phyloP scores from a whole-genome alignment of 2,888 invertebrate genomes.

The Lasioglossum morio region DNA sequence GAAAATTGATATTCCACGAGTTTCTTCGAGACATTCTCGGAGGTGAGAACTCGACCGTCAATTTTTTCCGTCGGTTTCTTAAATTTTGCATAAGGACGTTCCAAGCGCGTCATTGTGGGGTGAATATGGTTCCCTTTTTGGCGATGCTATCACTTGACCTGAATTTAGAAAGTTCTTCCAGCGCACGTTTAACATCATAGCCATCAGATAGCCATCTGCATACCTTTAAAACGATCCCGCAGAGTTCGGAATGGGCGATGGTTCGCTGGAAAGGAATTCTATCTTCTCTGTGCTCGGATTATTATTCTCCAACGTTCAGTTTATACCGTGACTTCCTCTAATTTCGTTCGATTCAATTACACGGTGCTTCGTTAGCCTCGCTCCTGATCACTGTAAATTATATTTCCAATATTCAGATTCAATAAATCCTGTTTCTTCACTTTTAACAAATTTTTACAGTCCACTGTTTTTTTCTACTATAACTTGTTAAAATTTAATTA shows the following conservation, averaged over 20 bases:
- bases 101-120: not conserved
- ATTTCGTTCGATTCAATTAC: not conserved
- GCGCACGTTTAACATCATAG: slow-evolving; percentile 7
- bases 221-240: slow-evolving; percentile 6
- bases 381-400: not conserved
- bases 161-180: slow-evolving; percentile 16
- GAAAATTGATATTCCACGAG: not conserved
- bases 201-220: not conserved
- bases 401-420: not conserved
- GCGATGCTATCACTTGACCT: slow-evolving; percentile 17
- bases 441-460: too few relatives aligned
- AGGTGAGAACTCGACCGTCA: not conserved
- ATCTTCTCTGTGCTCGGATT: not conserved
- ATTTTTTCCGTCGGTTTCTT: not conserved
- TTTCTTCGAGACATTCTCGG: not conserved
- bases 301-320: not conserved
- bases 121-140: slow-evolving; percentile 3
- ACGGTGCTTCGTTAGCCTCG: not conserved
- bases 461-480: too few relatives aligned
- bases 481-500: too few relatives aligned
- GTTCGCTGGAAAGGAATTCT: not conserved
- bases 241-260: not conserved
- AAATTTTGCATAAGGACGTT: not conserved
- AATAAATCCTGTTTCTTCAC: not conserved
- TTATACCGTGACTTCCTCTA: not conserved